phyloP scores from a whole-genome alignment of 2,888 invertebrate genomes.

The Anthophora plumipes region DNA sequence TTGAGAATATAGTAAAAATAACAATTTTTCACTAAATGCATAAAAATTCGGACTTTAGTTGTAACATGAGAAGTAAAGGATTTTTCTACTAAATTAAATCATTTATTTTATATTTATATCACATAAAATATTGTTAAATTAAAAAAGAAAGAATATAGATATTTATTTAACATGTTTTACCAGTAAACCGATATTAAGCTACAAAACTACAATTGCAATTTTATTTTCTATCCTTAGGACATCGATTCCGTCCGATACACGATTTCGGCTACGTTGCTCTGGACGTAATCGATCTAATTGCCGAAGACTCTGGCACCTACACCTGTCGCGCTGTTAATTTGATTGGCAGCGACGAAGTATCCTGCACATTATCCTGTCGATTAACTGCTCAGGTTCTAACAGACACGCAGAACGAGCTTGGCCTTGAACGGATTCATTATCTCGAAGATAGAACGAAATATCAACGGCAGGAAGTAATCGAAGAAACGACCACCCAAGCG shows the following conservation, averaged over 20 bases:
- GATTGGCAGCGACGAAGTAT: conserved; percentile 94
- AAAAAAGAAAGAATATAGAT: too few species aligned
- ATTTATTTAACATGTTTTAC: too few species aligned
- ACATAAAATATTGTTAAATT: too few species aligned
- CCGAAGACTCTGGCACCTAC: conserved; percentile 97
- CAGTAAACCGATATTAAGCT: too few species aligned
- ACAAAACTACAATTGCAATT: too few species aligned
- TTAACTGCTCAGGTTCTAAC: conserved; percentile 93
- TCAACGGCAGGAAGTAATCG: conserved; percentile 90
- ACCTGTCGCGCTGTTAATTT: conserved; percentile 97
- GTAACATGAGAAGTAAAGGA: too few species aligned
- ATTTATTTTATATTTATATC: too few species aligned
- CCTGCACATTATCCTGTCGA: conserved; percentile 90
- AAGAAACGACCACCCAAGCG: conserved; percentile 95
- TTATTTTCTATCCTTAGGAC: conserved; percentile 86
- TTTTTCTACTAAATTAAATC: too few species aligned
- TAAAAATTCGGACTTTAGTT: too few species aligned
- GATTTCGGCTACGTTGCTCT: conserved; percentile 99
- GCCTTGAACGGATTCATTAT: conserved; percentile 95
- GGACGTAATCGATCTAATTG: conserved; percentile 97
- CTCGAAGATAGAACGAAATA: conserved; percentile 94
- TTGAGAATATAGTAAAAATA: too few species aligned
- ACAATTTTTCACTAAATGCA: too few species aligned
- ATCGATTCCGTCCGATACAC: conserved; percentile 97
- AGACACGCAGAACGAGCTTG: conserved; percentile 94